A percentile compares a stretch with the other conserved stretches of the same genome.
phyloP scores from a whole-genome alignment of 2,113 vertebrate genomes.

The Petrocephalus zakoni region DNA sequence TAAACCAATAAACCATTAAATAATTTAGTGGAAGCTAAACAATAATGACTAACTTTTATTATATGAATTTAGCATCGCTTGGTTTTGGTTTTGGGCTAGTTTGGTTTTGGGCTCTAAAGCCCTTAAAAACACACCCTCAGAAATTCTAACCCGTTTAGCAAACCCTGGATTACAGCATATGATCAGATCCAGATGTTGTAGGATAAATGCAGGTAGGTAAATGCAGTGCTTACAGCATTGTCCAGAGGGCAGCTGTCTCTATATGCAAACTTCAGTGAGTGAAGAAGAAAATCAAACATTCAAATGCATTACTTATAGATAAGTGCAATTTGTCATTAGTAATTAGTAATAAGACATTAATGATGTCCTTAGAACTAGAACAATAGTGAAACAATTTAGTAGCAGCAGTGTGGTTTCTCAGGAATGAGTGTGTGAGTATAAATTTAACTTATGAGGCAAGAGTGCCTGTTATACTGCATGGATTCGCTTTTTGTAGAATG shows the following conservation, averaged over 20 bases:
- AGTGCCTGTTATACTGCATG: neutral
- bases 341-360: neutral
- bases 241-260: no score
- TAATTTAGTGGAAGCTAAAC: neutral
- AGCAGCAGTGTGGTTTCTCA: neutral
- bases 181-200: neutral
- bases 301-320: neutral
- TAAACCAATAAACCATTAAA: neutral
- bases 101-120: neutral
- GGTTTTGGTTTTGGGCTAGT: neutral
- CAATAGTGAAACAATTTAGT: neutral
- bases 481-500: neutral
- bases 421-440: neutral
- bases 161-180: neutral
- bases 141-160: neutral
- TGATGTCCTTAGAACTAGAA: neutral
- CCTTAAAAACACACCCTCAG: neutral
- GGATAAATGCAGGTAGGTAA: neutral
- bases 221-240: neutral
- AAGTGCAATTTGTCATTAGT: neutral
- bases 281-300: neutral
- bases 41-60: neutral
- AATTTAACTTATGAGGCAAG: neutral
- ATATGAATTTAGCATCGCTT: neutral
- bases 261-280: neutral